A percentile compares a stretch with the other conserved stretches of the same genome.
These are phyloP conservation scores for Natator depressus DNA, from an alignment of 2,113 vertebrate species.

Conservation along the genomic window DNA sequence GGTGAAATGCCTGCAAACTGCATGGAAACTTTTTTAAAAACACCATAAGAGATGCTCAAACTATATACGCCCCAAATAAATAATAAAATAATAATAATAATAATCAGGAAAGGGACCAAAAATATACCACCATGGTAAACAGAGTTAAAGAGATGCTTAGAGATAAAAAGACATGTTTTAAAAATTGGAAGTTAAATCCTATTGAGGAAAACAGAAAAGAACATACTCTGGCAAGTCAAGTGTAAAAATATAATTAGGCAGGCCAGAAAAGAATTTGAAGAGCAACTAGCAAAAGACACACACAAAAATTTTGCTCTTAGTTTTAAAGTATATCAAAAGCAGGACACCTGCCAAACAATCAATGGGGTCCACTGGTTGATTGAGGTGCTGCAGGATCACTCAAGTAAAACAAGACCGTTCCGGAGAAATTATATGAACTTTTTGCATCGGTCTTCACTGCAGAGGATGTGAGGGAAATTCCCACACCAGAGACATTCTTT, in stretches of 20 bases:
- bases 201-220: background rate
- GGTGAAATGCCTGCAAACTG: background rate
- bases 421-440: background rate
- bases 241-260: background rate
- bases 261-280: background rate
- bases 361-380: background rate
- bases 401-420: background rate
- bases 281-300: background rate
- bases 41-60: background rate
- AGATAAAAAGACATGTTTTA: background rate
- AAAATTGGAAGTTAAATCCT: background rate
- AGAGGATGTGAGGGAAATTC: background rate
- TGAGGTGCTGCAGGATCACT: background rate
- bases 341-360: background rate
- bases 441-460: background rate
- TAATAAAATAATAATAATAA: too few species aligned
- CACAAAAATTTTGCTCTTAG: background rate
- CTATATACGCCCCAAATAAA: background rate
- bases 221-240: background rate
- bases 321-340: background rate
- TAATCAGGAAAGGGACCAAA: background rate
- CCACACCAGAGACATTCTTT: background rate
- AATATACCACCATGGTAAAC: background rate
- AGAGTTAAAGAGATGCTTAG: background rate
- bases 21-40: background rate